Conservation (phyloP, 1,140 invertebrate species). For the Watersipora subatra region DNA sequence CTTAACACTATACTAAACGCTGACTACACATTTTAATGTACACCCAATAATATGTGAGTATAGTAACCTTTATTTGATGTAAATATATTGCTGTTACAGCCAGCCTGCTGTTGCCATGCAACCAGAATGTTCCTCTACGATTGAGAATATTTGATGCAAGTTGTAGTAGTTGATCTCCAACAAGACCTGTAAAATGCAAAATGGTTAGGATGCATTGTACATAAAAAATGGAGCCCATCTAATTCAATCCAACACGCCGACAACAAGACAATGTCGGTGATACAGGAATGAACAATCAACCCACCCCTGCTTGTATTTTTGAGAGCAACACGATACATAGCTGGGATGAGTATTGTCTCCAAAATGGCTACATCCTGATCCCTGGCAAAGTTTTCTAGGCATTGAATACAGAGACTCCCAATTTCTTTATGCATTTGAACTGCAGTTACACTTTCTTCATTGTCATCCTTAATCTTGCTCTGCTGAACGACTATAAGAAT, state of each 20-base stretch:
- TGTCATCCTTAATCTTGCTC: not conserved
- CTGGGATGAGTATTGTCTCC: not conserved
- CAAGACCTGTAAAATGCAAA: not conserved
- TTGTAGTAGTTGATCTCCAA: not conserved
- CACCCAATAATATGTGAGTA: too few relatives aligned
- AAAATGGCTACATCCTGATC: not conserved
- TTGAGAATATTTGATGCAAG: not conserved
- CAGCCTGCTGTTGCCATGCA: too few relatives aligned
- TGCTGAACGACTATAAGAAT: too few relatives aligned
- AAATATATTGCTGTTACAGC: too few relatives aligned
- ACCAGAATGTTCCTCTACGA: too few relatives aligned
- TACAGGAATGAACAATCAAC: too few relatives aligned
- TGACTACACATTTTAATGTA: too few relatives aligned
- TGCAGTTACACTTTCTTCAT: not conserved
- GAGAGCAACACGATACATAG: not conserved
- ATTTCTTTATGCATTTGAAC: not conserved
- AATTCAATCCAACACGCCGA: too few relatives aligned
- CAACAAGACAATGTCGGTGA: not conserved
- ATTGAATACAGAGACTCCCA: not conserved
- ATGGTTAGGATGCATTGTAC: not conserved
- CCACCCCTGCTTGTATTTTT: not conserved
- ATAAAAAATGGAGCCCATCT: not conserved
- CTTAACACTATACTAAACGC: too few relatives aligned
- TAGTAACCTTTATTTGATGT: too few relatives aligned
- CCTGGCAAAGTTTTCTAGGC: not conserved